A percentile compares a stretch with the other conserved stretches of the same genome.
Conservation (phyloP, 2,888 invertebrate genomes). For the Ornithoptera priamus region DNA sequence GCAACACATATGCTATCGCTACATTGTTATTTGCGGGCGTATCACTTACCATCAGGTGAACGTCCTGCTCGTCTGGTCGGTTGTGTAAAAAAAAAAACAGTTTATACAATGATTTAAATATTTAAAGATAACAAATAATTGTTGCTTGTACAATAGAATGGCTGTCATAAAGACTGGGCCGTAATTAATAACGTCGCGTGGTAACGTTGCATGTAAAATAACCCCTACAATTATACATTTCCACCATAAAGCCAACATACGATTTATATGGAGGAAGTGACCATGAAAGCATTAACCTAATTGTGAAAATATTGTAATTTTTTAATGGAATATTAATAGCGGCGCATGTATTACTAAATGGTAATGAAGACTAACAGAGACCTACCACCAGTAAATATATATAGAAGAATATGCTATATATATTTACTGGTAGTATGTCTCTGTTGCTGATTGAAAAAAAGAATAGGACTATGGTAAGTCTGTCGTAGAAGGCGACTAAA, state of each 20-base stretch:
- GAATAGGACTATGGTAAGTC: too few species aligned
- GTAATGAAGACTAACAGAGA: too few species aligned
- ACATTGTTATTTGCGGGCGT: too few species aligned
- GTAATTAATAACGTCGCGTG: constrained; percentile 27
- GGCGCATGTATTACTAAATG: not conserved
- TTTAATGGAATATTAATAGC: constrained; percentile 4
- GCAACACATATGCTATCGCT: too few species aligned
- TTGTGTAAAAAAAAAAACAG: not conserved
- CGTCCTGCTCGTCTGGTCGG: too few species aligned
- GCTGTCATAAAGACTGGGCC: constrained; percentile 19
- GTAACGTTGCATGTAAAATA: constrained; percentile 23
- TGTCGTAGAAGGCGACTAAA: too few species aligned
- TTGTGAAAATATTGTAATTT: constrained; percentile 6
- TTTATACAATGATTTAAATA: constrained; percentile 8
- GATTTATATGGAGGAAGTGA: constrained; percentile 27
- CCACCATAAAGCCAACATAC: constrained; percentile 28
- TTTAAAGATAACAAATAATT: constrained; percentile 23
- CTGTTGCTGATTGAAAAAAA: too few species aligned
- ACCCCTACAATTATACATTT: constrained; percentile 26
- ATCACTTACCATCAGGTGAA: too few species aligned
- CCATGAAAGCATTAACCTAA: constrained; percentile 28
- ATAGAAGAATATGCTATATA: too few species aligned
- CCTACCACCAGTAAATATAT: too few species aligned
- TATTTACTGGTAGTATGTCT: too few species aligned
- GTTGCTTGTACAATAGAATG: constrained; percentile 22